Base-by-base conservation (phyloP, 2,113 vertebrate genomes). In the Montifringilla adamsi region DNA sequence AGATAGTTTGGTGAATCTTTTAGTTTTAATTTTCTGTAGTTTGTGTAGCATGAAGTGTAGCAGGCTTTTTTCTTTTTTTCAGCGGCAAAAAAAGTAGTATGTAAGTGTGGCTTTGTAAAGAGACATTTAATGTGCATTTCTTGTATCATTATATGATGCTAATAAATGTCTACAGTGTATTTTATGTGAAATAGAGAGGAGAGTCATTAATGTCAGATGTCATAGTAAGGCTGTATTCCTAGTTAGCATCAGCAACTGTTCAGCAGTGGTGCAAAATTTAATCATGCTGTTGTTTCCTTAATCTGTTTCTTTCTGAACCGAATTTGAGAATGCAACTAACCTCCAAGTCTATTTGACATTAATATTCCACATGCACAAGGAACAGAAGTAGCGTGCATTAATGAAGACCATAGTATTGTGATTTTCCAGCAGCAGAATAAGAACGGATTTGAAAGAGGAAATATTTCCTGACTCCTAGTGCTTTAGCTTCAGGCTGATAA, bases 401-500 rank as follows among this genome's bases (percentile, higher is more conserved):
- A 49, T 83, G 41, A 70, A 70, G 49, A 90, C 37, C 4, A 13
- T 41, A 53, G 63, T 53, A 60, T 52, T 94, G 52, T 70, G 78
- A 70, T 92, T 91, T 96, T 94, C 87, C 89, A 95, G 37, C 46
- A 91, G 83, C 93, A 88, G 91, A 95, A 93, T 95, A 92, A 86
- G 91, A 95, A 95, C 23, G 43, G 81, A 91, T 91, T 85, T 52
- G 62, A 91, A 83, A 81, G 56, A 93, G 82, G 95, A 93, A 96
- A 86, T 94, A 94, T 97, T 98, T 98, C 95, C 96, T 97, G 80
- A 83, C 79, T 94, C 82, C 47, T 68, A 90, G 81, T 87, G 58
- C 77, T 95, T 95, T 95, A 93, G 97, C 97, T 97, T 69, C 82
- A 93, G 97, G 97, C 98, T 98, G 98, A 98, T 97, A 97, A 98